These are phyloP conservation scores for Vicugna pacos DNA, from an alignment of 2,113 vertebrate genomes.

Conservation along the genomic window DNA sequence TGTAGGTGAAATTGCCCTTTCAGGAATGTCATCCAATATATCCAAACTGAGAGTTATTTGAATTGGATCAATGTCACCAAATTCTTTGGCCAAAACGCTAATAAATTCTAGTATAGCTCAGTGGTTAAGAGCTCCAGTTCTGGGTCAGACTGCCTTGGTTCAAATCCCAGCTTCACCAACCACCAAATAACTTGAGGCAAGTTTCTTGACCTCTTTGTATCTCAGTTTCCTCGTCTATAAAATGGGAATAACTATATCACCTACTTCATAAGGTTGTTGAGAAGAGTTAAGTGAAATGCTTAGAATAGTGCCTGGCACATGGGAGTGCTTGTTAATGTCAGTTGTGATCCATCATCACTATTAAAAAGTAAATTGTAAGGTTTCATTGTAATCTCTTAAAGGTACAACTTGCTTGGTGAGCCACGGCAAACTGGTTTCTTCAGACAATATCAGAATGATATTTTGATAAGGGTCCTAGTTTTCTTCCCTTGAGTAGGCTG, in stretches of 20 bases:
- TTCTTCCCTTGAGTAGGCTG: neutral
- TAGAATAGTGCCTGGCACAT: neutral
- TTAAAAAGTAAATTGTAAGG: neutral
- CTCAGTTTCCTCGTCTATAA: slow-evolving; percentile 6
- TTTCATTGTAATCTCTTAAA: neutral
- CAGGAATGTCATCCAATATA: neutral
- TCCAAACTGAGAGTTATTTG: neutral
- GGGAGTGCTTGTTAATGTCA: neutral
- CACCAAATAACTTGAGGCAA: neutral
- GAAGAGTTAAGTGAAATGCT: neutral
- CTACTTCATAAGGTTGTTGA: neutral
- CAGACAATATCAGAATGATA: neutral
- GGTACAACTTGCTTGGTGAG: neutral
- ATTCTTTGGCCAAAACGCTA: neutral
- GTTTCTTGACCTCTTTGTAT: neutral
- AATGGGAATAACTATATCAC: neutral
- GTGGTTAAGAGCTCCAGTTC: neutral
- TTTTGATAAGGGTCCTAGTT: neutral
- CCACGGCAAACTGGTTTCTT: neutral
- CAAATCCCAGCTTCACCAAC: neutral
- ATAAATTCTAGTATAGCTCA: neutral
- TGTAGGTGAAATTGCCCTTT: neutral
- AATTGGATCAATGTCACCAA: neutral
- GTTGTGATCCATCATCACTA: neutral
- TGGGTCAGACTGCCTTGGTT: neutral